Evolutionary conservation across 2,888 invertebrate genomes (phyloP), one percentile per base, ranked within the genome.

Genomic region (Dicyrtoma fusca): DNA sequence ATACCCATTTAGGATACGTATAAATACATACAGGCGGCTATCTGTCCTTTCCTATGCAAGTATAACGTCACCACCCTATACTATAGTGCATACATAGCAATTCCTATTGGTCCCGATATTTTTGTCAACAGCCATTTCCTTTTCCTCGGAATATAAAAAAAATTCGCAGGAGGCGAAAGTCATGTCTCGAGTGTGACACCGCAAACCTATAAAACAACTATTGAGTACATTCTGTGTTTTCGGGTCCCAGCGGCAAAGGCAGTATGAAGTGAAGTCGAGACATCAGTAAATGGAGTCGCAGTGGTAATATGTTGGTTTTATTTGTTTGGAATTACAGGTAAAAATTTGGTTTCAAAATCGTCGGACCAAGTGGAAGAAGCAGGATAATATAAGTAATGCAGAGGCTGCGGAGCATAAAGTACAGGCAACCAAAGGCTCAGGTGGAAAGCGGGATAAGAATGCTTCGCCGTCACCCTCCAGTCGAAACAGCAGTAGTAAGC

Each of bases 321-420:
- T 34, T 34, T 34, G 3, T 34, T 34, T 34, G 34, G 34, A 34
- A 82, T 88, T 88, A 49, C 88, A 93, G 92, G 92, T 93, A 81
- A 93, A 93, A 85, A 93, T 93, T 79, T 93, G 93, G 93, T 94
- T 94, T 84, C 71, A 69, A 47, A 63, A 94, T 83, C 87, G 95
- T 84, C 85, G 90, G 71, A 90, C 90, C 23, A 90, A 90, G 82
- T 90, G 90, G 90, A 96, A 95, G 86, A 95, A 95, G 84, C 94
- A 94, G 83, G 95, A 95, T 85, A 94, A 94, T 85, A 90, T 95
- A 70, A 89, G 91, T 74, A 94, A 92, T 83, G 91, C 93, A 19
- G 94, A 95, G 84, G 92, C 92, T 1, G 92, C 93, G 0, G 94
- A 93, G 82, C 88, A 92, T 82, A 92, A 92, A 82, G 89, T 85